These are phyloP conservation scores for Heliconius ismenius DNA, from an alignment of 2,888 invertebrate genomes.

Conservation along the genomic window DNA sequence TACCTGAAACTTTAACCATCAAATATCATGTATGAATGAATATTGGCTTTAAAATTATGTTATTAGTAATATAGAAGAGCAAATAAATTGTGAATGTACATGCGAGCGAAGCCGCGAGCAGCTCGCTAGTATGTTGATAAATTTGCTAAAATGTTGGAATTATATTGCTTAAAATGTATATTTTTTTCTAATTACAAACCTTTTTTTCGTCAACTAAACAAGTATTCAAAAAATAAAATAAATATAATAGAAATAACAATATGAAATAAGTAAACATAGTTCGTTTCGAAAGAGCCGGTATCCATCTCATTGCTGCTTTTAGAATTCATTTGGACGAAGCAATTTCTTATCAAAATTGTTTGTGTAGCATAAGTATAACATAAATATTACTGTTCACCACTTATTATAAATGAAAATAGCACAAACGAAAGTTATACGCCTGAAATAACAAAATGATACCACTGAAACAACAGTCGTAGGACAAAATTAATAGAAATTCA, in stretches of 20 bases:
- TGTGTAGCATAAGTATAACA: conserved; percentile 18
- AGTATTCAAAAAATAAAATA: conserved; percentile 73
- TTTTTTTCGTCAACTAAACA: conserved; percentile 75
- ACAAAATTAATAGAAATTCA: not conserved
- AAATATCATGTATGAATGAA: too few species aligned
- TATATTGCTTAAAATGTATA: conserved; percentile 1
- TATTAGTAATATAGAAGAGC: too few species aligned
- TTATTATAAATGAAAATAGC: not conserved
- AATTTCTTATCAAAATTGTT: conserved; percentile 26
- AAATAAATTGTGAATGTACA: too few species aligned
- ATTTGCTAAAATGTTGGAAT: not conserved
- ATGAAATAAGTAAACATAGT: conserved; percentile 72
- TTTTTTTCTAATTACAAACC: conserved; percentile 50
- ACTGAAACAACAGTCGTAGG: not conserved
- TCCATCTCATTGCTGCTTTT: conserved; percentile 73
- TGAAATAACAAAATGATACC: not conserved
- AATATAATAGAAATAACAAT: conserved; percentile 74
- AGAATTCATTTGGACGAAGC: conserved; percentile 62
- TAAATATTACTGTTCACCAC: conserved; percentile 25
- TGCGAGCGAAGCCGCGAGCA: too few species aligned
- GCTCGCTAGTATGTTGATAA: too few species aligned
- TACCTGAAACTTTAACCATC: too few species aligned
- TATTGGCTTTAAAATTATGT: too few species aligned
- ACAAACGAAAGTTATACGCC: not conserved
- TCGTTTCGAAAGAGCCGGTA: conserved; percentile 69